These are phyloP conservation scores for Chroicocephalus ridibundus DNA, from an alignment of 2,113 vertebrate genomes.

Conservation along the genomic window DNA sequence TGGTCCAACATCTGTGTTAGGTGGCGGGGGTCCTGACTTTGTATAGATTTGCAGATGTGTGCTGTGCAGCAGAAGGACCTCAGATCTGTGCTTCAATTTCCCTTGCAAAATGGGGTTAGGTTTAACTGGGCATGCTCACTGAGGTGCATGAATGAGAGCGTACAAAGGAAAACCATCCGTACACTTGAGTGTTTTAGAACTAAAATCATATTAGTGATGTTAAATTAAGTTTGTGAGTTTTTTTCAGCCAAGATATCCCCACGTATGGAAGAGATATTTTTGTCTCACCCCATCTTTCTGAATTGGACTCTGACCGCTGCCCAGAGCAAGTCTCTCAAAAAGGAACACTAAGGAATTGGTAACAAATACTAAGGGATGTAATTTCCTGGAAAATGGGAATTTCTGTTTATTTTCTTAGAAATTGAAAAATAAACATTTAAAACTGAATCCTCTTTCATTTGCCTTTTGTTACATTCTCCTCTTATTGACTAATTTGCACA, in stretches of 20 bases:
- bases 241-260: neutral
- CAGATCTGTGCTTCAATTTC: neutral
- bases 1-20: neutral
- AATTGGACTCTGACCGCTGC: neutral
- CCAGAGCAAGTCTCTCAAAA: neutral
- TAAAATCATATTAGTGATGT: neutral
- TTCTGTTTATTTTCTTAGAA: neutral
- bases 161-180: neutral
- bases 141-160: neutral
- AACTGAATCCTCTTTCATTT: neutral
- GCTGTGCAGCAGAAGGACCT: neutral
- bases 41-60: neutral
- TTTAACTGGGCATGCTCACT: neutral
- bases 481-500: constrained; percentile 36
- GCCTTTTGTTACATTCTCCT: neutral
- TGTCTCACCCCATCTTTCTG: neutral
- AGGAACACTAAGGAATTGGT: neutral
- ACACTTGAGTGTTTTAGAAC: neutral
- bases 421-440: constrained; percentile 19
- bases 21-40: neutral
- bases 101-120: neutral
- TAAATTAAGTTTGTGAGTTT: neutral
- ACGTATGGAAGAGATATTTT: neutral
- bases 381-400: neutral
- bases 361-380: neutral